Percentiles rank a stretch among this genome's conserved stretches.
phyloP scores from a whole-genome alignment of 2,888 invertebrate species.

The Pemphredon lugubris region DNA sequence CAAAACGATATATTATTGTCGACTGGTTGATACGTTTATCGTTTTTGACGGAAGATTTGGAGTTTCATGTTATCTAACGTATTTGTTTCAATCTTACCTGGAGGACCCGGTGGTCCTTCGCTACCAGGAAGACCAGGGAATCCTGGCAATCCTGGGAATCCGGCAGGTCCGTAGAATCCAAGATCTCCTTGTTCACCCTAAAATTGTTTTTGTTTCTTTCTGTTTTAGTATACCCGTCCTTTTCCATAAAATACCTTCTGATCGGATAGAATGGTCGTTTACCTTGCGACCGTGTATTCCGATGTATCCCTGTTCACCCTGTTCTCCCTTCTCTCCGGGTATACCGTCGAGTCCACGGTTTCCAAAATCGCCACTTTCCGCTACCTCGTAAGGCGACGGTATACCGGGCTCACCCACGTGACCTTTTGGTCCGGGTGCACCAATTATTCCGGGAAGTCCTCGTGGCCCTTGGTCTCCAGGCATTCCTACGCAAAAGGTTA shows the following conservation, averaged over 20 bases:
- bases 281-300: conserved; percentile 77
- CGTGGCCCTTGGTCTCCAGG: conserved; percentile 77
- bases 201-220: conserved; percentile 10
- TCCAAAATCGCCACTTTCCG: conserved; percentile 83
- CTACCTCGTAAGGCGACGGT: conserved; percentile 71
- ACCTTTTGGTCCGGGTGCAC: conserved; percentile 84
- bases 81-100: conserved; percentile 74
- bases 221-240: too few relatives aligned
- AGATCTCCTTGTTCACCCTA: conserved; percentile 77
- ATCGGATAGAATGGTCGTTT: too few relatives aligned
- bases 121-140: conserved; percentile 73
- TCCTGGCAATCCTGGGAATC: conserved; percentile 83
- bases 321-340: conserved; percentile 82
- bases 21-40: too few relatives aligned
- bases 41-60: too few relatives aligned
- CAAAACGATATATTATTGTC: not conserved
- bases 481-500: conserved; percentile 71
- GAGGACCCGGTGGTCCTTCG: conserved; percentile 80
- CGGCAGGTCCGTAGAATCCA: conserved; percentile 81
- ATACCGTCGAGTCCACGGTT: conserved; percentile 83
- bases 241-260: too few relatives aligned
- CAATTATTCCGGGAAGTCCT: conserved; percentile 82
- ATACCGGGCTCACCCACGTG: conserved; percentile 82
- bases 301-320: conserved; percentile 83
- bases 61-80: too few relatives aligned